These are phyloP conservation scores for Hippopotamus amphibius DNA, from an alignment of 2,113 vertebrate species.

Conservation along the genomic window DNA sequence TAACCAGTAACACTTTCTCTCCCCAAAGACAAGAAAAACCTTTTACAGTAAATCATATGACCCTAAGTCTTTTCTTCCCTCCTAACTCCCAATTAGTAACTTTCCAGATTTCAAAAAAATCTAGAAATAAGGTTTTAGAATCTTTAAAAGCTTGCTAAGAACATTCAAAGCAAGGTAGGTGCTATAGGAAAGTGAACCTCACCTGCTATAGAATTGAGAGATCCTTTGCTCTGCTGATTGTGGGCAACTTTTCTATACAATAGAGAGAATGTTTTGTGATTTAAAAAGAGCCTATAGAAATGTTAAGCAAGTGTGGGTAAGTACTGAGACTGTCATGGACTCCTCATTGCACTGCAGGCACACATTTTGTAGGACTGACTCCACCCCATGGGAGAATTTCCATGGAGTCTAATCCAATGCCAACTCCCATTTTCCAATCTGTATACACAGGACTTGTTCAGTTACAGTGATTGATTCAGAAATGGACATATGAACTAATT, in stretches of 20 bases:
- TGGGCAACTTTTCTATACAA: background rate
- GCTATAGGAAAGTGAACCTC: background rate
- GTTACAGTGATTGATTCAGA: background rate
- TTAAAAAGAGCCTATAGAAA: background rate
- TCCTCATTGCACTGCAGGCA: background rate
- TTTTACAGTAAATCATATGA: background rate
- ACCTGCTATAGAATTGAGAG: background rate
- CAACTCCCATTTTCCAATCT: background rate
- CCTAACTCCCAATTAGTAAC: background rate
- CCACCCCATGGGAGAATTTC: background rate
- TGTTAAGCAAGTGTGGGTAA: background rate
- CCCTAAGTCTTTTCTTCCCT: background rate
- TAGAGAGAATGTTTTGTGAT: background rate
- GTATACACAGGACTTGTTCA: background rate
- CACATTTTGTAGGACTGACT: background rate
- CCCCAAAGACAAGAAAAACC: background rate
- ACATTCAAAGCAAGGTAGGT: background rate
- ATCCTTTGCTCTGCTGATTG: background rate
- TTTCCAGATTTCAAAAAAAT: conserved; percentile 38
- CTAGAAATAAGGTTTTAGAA: background rate
- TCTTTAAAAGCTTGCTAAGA: background rate
- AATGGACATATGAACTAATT: background rate
- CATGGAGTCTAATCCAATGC: background rate
- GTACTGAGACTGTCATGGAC: background rate
- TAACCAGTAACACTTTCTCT: background rate